These are phyloP conservation scores for Apodemia zela DNA, from an alignment of 2,888 invertebrate species.

Conservation along the genomic window DNA sequence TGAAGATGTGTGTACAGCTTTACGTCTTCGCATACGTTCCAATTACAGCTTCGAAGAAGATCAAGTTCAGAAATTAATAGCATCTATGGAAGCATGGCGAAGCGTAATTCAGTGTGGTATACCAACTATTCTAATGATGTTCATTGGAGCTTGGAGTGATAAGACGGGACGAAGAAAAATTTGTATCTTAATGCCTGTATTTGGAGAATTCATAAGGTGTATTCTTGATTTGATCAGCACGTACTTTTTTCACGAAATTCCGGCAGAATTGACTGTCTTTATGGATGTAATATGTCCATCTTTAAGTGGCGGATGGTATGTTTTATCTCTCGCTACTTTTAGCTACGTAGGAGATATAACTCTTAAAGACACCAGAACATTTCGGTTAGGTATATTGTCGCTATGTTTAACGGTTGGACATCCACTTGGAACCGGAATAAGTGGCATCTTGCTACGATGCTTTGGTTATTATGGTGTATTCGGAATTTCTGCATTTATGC, in stretches of 20 bases:
- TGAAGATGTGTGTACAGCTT: too few species aligned
- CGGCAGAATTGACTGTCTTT: conserved; percentile 73
- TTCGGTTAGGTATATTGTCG: conserved; percentile 78
- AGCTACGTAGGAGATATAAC: conserved; percentile 82
- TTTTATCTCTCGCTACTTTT: conserved; percentile 78
- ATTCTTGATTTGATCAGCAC: conserved; percentile 75
- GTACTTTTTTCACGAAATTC: conserved; percentile 75
- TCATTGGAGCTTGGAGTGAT: too few species aligned
- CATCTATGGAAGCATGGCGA: conserved; percentile 77
- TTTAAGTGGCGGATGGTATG: conserved; percentile 78
- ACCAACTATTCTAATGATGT: too few species aligned
- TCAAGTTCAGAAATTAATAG: conserved; percentile 78
- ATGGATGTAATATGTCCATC: conserved; percentile 76
- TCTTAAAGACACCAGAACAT: conserved; percentile 76
- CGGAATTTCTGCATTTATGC: conserved; percentile 57
- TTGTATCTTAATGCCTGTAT: too few species aligned
- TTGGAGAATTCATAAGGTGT: too few species aligned
- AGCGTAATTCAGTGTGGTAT: conserved; percentile 76
- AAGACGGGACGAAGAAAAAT: too few species aligned
- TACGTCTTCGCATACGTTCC: conserved; percentile 85
- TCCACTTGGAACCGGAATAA: conserved; percentile 62
- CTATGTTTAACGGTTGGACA: conserved; percentile 63
- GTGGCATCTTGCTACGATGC: conserved; percentile 59
- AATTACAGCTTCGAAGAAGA: conserved; percentile 82
- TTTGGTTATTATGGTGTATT: conserved; percentile 78